Conservation (phyloP, 2,888 invertebrate species). For the Habroteleia sp. region DNA sequence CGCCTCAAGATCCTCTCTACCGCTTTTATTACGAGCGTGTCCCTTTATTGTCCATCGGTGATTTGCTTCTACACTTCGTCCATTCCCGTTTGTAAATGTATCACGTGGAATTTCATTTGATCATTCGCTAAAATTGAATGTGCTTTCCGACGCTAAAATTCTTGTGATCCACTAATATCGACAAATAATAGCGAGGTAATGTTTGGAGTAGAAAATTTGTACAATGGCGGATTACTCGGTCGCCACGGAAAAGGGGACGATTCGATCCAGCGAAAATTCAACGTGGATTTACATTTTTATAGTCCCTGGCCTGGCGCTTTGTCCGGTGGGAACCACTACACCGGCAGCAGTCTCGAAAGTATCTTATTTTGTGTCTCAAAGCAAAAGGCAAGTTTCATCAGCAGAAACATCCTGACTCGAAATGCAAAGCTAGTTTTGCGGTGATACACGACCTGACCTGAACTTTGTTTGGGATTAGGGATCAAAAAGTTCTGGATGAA, state of each 20-base stretch:
- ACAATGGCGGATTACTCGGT: conserved; percentile 68
- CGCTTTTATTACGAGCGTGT: conserved; percentile 24
- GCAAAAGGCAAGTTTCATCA: conserved; percentile 30
- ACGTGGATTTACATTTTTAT: conserved; percentile 64
- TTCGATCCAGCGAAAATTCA: too few relatives aligned
- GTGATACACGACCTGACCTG: conserved; percentile 40
- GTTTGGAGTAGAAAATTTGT: conserved; percentile 61
- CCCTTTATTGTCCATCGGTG: conserved; percentile 32
- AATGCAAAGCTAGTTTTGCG: conserved; percentile 31
- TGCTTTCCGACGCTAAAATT: too few relatives aligned
- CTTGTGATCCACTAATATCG: too few relatives aligned
- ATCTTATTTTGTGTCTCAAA: conserved; percentile 31
- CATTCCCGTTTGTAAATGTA: conserved; percentile 14
- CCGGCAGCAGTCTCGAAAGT: conserved; percentile 20
- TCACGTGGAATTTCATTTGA: conserved; percentile 28
- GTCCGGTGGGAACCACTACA: conserved; percentile 56
- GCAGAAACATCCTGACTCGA: conserved; percentile 23
- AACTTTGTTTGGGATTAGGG: conserved; percentile 35
- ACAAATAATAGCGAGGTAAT: conserved; percentile 1
- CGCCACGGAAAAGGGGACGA: too few relatives aligned
- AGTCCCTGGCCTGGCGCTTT: conserved; percentile 23
- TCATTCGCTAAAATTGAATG: conserved; percentile 26
- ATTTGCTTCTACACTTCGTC: conserved; percentile 10
- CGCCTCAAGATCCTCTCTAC: conserved; percentile 9
- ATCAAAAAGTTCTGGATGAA: conserved; percentile 42